Percentiles rank a stretch among this genome's conserved stretches.
Conservation (phyloP, 53 echinoderm and acorn worm genomes). For the Luidia sarsii region DNA sequence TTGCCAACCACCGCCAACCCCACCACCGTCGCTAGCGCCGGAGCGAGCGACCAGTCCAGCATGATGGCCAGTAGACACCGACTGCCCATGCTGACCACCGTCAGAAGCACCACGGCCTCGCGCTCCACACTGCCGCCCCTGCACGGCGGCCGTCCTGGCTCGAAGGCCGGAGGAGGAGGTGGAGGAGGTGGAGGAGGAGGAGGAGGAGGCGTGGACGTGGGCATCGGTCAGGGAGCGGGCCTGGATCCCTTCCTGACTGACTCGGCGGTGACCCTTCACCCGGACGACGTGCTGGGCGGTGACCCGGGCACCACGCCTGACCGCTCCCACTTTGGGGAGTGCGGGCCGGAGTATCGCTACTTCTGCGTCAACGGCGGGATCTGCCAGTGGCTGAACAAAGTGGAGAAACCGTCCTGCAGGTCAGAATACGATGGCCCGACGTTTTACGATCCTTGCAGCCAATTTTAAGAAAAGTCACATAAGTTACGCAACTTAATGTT, state of each 20-base stretch:
- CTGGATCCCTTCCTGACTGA: background rate
- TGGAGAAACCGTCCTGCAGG: slow-evolving; percentile 78
- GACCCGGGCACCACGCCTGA: slow-evolving; percentile 12
- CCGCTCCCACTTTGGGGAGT: slow-evolving; percentile 60
- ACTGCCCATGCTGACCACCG: background rate
- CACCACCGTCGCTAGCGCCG: background rate
- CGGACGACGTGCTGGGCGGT: slow-evolving; percentile 23
- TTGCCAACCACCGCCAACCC: background rate
- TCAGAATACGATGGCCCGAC: no score
- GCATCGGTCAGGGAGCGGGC: background rate
- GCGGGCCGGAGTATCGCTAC: slow-evolving; percentile 55
- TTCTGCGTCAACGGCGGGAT: slow-evolving; percentile 81
- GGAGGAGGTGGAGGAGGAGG: background rate
- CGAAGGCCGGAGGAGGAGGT: background rate
- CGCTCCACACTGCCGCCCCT: slow-evolving; percentile 8
- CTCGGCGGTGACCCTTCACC: background rate
- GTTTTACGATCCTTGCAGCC: no score
- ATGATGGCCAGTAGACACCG: background rate
- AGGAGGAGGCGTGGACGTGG: no score
- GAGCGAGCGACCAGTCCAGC: background rate
- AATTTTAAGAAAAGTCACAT: no score
- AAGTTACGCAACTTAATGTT: no score
- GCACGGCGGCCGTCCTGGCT: background rate
- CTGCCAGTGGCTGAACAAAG: slow-evolving; percentile 59
- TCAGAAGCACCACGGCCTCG: slow-evolving; percentile 5